Base-by-base conservation (phyloP, 2,888 invertebrate genomes). In the Cheilosia urbana region DNA sequence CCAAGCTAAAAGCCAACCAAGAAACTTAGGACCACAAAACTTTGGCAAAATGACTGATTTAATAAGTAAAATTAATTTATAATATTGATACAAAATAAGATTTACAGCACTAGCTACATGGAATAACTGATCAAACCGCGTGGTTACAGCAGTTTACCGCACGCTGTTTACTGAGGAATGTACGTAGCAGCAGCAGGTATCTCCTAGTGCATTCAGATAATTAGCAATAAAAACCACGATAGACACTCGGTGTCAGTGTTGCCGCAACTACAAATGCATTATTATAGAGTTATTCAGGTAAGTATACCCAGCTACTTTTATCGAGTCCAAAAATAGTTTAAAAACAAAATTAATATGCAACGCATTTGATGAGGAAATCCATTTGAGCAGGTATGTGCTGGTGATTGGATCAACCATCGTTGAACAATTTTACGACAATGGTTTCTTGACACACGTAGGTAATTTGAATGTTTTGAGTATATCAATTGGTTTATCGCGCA, bases 231-330 rank as follows among this genome's bases (percentile, higher is more conserved):
- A 17, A 17, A 15, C 15, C 6, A 42, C n/a, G n/a, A 17, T 2
- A n/a, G 2, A 7, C 13, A 42, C n/a, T 45, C n/a, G 1, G 6
- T 0, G 17, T n/a, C n/a, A 13, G 17, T 21, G 49, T 19, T 49
- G 21, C 49, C 21, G 37, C 37, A 21, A 49, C 49, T 49, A 49
- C 49, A 49, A 49, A 49, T 49, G 49, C 19, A 21, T 21, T 21
- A 21, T 49, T 19, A 21, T 49, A 13, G 21, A 49, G 17, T 6
- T 45, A 17, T 11, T 2, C 21, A 9, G 0, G 13, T 13, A 37
- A 4, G 13, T 37, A 13, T 34, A 37, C 13, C 37, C 37, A 13
- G 13, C 37, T 13, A 47, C 9, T 47, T 45, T 47, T 47, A 47
- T 47, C 2, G 45, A 47, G 2, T 47, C 45, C 17, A 47, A 47